Conservation (phyloP, 2,888 invertebrate species). For the Spilarctia lutea region DNA sequence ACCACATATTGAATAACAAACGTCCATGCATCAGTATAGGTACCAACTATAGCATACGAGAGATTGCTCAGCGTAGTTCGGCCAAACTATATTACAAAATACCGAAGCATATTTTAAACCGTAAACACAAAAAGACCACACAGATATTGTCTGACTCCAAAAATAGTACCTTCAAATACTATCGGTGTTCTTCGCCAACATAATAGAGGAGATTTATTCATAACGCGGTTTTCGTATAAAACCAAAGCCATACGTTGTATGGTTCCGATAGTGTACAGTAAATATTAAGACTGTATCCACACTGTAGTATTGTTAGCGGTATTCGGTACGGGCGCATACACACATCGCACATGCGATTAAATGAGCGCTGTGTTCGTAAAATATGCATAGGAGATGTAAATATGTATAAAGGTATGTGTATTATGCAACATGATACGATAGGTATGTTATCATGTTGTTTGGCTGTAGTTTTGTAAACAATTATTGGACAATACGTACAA, state of each 20-base stretch:
- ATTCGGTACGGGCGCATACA: background rate
- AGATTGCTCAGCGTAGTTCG: background rate
- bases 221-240: slow-evolving; percentile 49
- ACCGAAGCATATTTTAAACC: slow-evolving; percentile 1
- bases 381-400: background rate
- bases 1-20: background rate
- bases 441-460: background rate
- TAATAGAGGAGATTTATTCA: slow-evolving; percentile 47
- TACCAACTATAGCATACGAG: background rate
- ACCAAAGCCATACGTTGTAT: slow-evolving; percentile 35
- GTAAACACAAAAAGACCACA: background rate
- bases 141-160: slow-evolving; percentile 14
- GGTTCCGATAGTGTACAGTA: slow-evolving; percentile 41
- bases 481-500: too few species aligned
- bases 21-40: background rate
- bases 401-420: background rate
- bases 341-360: background rate
- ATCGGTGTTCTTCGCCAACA: slow-evolving; percentile 23
- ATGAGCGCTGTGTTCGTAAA: background rate
- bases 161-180: slow-evolving; percentile 15
- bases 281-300: slow-evolving; percentile 17
- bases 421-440: background rate
- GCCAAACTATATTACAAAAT: background rate
- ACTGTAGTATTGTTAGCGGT: background rate
- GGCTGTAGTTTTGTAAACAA: background rate